phyloP scores from a whole-genome alignment of 2,888 invertebrate species.

The Tenthredo mesomela region DNA sequence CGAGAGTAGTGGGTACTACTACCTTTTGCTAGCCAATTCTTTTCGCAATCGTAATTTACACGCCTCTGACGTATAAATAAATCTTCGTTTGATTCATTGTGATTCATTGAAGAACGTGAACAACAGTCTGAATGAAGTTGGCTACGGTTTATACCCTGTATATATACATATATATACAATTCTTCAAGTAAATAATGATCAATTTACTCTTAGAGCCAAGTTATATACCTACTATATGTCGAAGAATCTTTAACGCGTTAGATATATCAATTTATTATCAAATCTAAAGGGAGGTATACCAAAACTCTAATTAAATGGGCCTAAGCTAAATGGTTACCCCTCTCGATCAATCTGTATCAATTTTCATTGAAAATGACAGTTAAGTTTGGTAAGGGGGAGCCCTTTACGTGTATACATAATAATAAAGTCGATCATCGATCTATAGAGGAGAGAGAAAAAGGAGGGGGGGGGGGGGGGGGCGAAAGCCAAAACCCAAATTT shows the following conservation, averaged over 20 bases:
- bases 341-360: not conserved
- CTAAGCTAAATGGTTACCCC: not conserved
- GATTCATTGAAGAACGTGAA: slow-evolving; percentile 29
- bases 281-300: not conserved
- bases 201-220: not conserved
- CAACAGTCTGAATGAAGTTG: slow-evolving; percentile 15
- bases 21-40: not conserved
- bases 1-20: too few relatives aligned
- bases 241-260: not conserved
- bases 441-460: not conserved
- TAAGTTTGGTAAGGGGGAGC: not conserved
- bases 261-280: not conserved
- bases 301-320: not conserved
- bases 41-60: slow-evolving; percentile 12
- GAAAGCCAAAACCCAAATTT: not conserved
- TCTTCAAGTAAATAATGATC: not conserved
- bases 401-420: not conserved
- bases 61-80: slow-evolving; percentile 22
- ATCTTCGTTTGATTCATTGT: slow-evolving; percentile 33
- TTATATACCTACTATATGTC: not conserved
- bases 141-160: not conserved
- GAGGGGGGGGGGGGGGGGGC: not conserved
- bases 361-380: not conserved
- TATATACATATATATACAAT: not conserved
- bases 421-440: not conserved